Base-by-base conservation (phyloP, 2,797 vertebrate species). In the Todus mexicanus region DNA sequence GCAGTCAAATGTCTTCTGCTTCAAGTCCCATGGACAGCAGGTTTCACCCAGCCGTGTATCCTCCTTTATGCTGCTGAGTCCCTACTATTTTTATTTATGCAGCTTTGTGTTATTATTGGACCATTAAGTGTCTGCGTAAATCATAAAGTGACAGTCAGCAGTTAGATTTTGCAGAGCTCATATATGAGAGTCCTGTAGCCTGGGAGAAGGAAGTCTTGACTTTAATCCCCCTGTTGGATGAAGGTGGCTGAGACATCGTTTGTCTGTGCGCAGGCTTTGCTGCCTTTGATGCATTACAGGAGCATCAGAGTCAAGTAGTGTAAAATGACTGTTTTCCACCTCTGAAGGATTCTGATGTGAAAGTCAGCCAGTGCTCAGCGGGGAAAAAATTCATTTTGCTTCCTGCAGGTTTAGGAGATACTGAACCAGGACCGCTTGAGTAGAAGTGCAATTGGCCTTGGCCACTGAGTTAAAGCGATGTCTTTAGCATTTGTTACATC, bases 291-390 rank as follows among this genome's bases (percentile, higher is more conserved):
- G 63, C 1, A 6, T 82, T 63, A 71, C 27, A 71, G 77, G 35
- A 77, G 26, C 77, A 85, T 91, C 91, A 89, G 51, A 85, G 85
- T 96, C 93, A 92, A 92, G 54, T 59, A 87, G 51, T 92, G 78
- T 85, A 92, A 92, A 91, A 94, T 84, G 33, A 37, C 47, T 38
- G 10, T 53, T 89, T 95, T 74, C 73, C 74, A 95, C 92, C 77
- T 95, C 56, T 2, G 5, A 64, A 74, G 60, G 78, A 74, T 88
- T 92, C 77, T 78, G 87, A 64, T 64, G 75, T 61, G 76, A 92
- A 92, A 84, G 79, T 60, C 86, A 90, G 31, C 11, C 47, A 35
- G 26, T 64, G 63, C 65, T 94, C 53, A 40, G 81, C 29, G 54
- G 78, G 79, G 63, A 77, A 42, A 63, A 90, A 92, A 91, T 69